phyloP scores from a whole-genome alignment of 2,113 vertebrate genomes.

The Cyanoderma ruficeps region DNA sequence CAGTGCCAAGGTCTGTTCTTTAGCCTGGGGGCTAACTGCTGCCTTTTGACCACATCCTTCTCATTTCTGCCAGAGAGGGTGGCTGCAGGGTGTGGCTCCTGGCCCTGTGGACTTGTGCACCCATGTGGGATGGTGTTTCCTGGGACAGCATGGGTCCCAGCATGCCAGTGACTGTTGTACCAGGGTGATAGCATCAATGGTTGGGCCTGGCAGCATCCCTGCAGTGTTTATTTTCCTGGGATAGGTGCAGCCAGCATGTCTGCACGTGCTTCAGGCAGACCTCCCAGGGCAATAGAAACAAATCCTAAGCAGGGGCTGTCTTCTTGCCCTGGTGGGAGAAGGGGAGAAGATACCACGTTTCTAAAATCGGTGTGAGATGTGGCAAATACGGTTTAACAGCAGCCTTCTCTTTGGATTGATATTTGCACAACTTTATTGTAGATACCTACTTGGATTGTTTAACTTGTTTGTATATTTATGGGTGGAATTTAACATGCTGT shows the following conservation, averaged over 20 bases:
- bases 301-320: neutral
- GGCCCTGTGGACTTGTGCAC: neutral
- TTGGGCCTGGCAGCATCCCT: neutral
- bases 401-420: neutral
- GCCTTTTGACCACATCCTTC: neutral
- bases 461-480: neutral
- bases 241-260: neutral
- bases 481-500: neutral
- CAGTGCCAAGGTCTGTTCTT: constrained; percentile 6
- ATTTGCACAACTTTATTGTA: neutral
- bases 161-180: neutral
- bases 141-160: neutral
- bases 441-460: neutral
- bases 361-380: neutral
- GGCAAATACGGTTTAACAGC: neutral
- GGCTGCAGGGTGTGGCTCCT: neutral
- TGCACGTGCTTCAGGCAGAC: neutral
- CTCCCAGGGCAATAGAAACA: neutral
- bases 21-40: neutral
- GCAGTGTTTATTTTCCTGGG: neutral
- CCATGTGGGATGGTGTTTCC: neutral
- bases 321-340: neutral
- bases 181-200: neutral
- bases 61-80: neutral
- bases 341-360: neutral